These are phyloP conservation scores for Dromas ardeola DNA, from an alignment of 2,113 vertebrate species.

Conservation along the genomic window DNA sequence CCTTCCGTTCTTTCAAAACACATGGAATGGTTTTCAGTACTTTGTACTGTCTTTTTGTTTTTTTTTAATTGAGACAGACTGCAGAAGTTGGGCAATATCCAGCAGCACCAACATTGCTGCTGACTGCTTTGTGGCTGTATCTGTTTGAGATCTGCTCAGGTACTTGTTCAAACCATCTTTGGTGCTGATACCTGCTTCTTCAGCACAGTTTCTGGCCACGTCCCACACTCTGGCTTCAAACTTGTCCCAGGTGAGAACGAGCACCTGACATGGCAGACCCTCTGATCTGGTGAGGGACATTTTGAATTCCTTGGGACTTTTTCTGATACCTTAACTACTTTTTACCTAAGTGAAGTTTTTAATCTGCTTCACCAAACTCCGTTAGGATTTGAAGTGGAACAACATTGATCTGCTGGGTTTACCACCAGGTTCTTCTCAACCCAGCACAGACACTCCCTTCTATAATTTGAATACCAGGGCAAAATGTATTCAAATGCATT, in stretches of 20 bases:
- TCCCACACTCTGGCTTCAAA: neutral
- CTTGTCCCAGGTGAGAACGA: accelerated
- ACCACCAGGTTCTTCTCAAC: neutral
- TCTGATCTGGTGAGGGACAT: neutral
- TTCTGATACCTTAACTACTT: neutral
- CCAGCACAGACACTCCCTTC: neutral
- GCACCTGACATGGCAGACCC: neutral
- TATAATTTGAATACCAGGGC: neutral
- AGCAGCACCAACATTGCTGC: neutral
- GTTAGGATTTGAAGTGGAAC: neutral
- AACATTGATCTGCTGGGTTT: neutral
- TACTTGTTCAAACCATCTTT: neutral
- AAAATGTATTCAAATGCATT: neutral
- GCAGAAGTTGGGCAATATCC: neutral
- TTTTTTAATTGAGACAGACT: neutral
- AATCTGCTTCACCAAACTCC: neutral
- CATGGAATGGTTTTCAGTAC: neutral
- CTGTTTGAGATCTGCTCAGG: neutral
- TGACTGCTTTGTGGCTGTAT: neutral
- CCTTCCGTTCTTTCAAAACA: neutral
- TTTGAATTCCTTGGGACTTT: neutral
- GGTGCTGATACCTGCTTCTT: neutral
- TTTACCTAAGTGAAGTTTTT: neutral
- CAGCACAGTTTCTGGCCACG: neutral
- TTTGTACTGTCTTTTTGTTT: neutral